Base-by-base conservation (phyloP, 35 echinoderm and acorn worm genomes). In the Strongylocentrotus purpuratus region DNA sequence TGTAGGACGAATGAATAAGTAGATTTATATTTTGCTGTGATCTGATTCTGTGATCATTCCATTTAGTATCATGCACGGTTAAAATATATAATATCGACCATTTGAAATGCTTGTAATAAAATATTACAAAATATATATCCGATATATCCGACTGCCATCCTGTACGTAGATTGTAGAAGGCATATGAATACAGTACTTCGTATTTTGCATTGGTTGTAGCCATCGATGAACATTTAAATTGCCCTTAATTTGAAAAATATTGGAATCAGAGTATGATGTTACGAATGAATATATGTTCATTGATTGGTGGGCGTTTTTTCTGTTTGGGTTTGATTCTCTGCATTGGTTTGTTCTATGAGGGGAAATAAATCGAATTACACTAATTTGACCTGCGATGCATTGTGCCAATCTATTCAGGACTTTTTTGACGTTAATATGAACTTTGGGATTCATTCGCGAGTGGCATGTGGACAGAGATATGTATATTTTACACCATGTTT, bases 161-260 rank as follows among this genome's bases (percentile, higher is more conserved):
- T 5, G 18, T 70, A 25, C 17, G 65, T 22, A 1, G 7, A 22
- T 28, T 78, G 7, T 28, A 17, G 7, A 59, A 78, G 20, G 1
- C 20, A 4, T 78, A 0, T 25, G 8, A 78, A 78, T 78, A 4
- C 65, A 78, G 25, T 70, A 70, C 48, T 70, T 70, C 17, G 28
- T n/a, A 78, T 78, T 78, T 22, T n/a, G 65, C 20, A 28, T 78
- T 78, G 65, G 22, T 78, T 6, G 0, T 78, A 18, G 65, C 25
- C 65, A n/a, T 78, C 65, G 65, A n/a, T 78, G 65, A 78, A 78
- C 65, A 78, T 22, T n/a, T 78, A 78, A 78, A 78, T 78, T 78
- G 65, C 65, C 65, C 65, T 28, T 78, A 78, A 78, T 78, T 78
- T 78, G 65, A 78, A 78, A 78, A 78, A 78, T 78, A 78, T 78